Conservation (phyloP, 2,888 invertebrate genomes). For the Liopterus haemorrhoidalis region DNA sequence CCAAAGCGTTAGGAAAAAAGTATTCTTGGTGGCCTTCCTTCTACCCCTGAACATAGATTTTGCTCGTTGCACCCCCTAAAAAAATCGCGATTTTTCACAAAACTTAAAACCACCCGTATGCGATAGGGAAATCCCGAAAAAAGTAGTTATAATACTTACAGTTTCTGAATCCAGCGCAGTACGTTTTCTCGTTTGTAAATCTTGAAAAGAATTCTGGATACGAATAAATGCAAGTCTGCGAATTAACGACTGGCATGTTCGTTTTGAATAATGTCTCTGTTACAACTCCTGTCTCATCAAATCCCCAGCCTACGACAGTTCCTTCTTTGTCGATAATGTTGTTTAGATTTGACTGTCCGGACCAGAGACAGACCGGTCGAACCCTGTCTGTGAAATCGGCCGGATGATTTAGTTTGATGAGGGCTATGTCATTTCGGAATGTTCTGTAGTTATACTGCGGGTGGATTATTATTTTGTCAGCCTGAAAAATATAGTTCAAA, state of each 20-base stretch:
- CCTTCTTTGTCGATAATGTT: slow-evolving; percentile 35
- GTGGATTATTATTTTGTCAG: slow-evolving; percentile 37
- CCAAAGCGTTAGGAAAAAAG: too few relatives aligned
- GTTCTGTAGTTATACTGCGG: slow-evolving; percentile 38
- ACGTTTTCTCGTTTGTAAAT: slow-evolving; percentile 54
- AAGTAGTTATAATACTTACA: too few relatives aligned
- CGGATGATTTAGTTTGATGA: slow-evolving; percentile 37
- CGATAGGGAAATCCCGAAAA: too few relatives aligned
- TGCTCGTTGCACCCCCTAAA: too few relatives aligned
- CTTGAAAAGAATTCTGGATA: slow-evolving; percentile 56
- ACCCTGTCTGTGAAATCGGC: slow-evolving; percentile 41
- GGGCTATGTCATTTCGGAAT: slow-evolving; percentile 40
- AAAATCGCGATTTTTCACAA: too few relatives aligned
- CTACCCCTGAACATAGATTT: too few relatives aligned
- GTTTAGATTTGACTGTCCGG: slow-evolving; percentile 32
- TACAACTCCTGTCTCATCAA: slow-evolving; percentile 53
- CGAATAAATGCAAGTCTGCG: slow-evolving; percentile 55
- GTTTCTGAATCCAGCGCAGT: slow-evolving; percentile 46
- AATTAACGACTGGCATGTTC: slow-evolving; percentile 56
- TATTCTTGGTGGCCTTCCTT: too few relatives aligned
- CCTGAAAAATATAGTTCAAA: too few relatives aligned
- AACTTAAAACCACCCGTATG: too few relatives aligned
- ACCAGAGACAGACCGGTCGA: slow-evolving; percentile 42
- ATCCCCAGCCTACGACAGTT: slow-evolving; percentile 25
- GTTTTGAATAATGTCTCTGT: slow-evolving; percentile 54